phyloP scores from a whole-genome alignment of 2,797 vertebrate genomes.

The Eremophila alpestris region DNA sequence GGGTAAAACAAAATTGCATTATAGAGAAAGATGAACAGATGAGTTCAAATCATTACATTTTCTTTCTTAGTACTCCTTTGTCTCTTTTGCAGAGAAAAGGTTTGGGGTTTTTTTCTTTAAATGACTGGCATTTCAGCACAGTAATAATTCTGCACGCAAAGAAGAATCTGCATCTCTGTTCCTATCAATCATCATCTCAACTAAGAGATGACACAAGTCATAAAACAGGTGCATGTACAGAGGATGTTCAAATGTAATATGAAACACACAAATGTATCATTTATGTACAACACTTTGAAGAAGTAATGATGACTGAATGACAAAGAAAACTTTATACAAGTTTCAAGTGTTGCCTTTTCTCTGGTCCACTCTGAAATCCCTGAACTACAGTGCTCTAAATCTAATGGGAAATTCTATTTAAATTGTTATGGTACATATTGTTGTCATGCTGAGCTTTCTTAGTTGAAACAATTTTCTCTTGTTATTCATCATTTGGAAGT shows the following conservation, averaged over 20 bases:
- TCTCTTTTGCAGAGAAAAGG: background rate
- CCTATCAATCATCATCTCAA: background rate
- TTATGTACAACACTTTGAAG: background rate
- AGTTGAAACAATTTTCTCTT: background rate
- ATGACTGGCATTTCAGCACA: background rate
- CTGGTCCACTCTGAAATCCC: background rate
- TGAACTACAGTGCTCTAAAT: background rate
- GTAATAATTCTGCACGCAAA: background rate
- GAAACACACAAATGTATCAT: rapidly evolving
- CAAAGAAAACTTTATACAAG: background rate
- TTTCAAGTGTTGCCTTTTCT: background rate
- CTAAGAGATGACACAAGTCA: background rate
- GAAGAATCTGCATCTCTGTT: background rate
- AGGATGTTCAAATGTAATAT: background rate
- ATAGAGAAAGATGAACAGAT: background rate
- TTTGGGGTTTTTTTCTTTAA: background rate
- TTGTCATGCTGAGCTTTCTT: background rate
- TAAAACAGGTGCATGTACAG: background rate
- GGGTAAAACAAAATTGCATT: background rate
- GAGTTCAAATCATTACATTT: background rate
- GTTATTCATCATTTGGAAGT: background rate
- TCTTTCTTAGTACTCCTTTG: background rate
- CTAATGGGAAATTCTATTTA: background rate
- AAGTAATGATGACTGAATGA: background rate
- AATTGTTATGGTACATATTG: background rate